These are phyloP conservation scores for Archocentrus centrarchus DNA, from an alignment of 2,113 vertebrate genomes.

Conservation along the genomic window DNA sequence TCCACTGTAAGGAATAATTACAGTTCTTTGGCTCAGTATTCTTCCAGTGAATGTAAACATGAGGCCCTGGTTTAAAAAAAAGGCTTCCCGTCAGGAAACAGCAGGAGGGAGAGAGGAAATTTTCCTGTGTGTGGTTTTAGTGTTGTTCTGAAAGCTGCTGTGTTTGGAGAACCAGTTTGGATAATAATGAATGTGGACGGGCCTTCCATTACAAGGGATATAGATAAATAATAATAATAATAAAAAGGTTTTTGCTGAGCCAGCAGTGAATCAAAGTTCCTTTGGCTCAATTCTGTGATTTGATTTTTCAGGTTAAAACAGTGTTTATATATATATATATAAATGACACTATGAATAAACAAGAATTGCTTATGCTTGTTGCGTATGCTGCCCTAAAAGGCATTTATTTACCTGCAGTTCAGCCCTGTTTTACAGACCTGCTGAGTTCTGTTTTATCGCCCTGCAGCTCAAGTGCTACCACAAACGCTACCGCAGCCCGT, in stretches of 20 bases:
- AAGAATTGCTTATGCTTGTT: not conserved
- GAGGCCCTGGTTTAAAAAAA: slow-evolving; percentile 31
- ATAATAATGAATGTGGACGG: slow-evolving; percentile 26
- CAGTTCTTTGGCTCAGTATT: slow-evolving; percentile 22
- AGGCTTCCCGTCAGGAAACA: slow-evolving; percentile 13
- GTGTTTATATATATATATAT: not conserved
- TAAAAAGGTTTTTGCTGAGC: not conserved
- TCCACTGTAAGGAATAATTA: not conserved
- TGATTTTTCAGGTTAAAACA: not conserved
- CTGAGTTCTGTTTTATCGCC: not conserved
- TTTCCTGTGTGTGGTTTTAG: slow-evolving; percentile 40
- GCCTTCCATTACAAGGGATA: not conserved
- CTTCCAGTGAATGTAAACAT: slow-evolving; percentile 52
- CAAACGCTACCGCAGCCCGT: slow-evolving; percentile 91
- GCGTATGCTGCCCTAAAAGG: not conserved
- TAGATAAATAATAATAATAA: not conserved
- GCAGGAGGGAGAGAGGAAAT: slow-evolving; percentile 21
- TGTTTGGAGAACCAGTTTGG: slow-evolving; percentile 25
- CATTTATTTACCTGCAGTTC: not conserved
- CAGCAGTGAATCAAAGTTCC: not conserved
- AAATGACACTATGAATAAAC: not conserved
- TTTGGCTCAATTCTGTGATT: not conserved
- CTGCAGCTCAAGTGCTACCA: slow-evolving; percentile 96
- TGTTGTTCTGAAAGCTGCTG: slow-evolving; percentile 34
- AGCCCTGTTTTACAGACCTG: not conserved